phyloP scores from a whole-genome alignment of 2,113 vertebrate species.

The Todiramphus chloris region DNA sequence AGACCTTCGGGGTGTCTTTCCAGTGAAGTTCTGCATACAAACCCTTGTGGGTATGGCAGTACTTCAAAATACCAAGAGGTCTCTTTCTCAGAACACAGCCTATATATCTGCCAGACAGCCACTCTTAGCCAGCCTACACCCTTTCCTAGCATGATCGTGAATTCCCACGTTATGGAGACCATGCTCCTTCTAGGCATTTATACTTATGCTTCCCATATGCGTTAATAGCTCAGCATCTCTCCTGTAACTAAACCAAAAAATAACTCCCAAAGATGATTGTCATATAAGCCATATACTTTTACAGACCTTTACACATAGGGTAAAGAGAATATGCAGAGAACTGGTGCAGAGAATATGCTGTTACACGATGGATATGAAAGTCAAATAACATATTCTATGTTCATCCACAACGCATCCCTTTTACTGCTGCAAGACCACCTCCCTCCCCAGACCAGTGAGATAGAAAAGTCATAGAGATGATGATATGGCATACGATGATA shows the following conservation, averaged over 20 bases:
- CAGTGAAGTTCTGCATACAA: not conserved
- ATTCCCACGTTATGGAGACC: rapidly evolving
- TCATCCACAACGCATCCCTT: not conserved
- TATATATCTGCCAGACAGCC: not conserved
- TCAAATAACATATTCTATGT: not conserved
- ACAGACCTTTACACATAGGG: not conserved
- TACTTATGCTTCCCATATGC: not conserved
- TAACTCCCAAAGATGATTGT: not conserved
- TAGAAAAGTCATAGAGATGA: not conserved
- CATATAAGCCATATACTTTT: not conserved
- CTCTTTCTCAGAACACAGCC: not conserved
- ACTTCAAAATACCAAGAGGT: not conserved
- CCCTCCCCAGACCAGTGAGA: not conserved
- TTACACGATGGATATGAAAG: not conserved
- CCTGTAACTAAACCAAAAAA: not conserved
- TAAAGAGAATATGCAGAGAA: not conserved
- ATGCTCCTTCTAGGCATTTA: not conserved
- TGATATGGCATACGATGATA: not conserved
- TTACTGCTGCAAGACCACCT: not conserved
- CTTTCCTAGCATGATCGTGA: not conserved
- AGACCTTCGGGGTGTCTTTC: not conserved
- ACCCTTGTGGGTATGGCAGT: not conserved
- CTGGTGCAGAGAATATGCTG: not conserved
- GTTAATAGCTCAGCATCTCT: not conserved
- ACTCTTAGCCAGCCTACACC: not conserved